Base-by-base conservation (phyloP, 2,888 invertebrate species). In the Cristatella mucedo region DNA sequence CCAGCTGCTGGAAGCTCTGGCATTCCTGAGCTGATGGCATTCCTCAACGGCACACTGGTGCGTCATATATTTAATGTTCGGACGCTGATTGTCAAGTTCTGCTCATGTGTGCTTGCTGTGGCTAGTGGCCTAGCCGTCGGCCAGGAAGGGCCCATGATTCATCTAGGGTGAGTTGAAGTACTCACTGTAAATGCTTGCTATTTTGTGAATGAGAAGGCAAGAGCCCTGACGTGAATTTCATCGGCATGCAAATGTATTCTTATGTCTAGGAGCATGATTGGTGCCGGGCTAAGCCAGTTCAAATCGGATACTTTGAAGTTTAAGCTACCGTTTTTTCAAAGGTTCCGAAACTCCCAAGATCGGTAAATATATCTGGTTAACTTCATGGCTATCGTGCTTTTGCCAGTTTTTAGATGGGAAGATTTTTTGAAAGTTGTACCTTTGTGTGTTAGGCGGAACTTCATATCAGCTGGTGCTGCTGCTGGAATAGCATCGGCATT, bases 81-180 rank as follows among this genome's bases (percentile, higher is more conserved):
- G 47, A 65, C 64, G 0, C 46, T 65, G 45, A 46, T 54, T 5
- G 60, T 60, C 31, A 66, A 66, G 51, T 62, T 64, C 40, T 42
- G 63, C 16, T 64, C 66, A 2, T 56, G 56, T 42, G 47, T 51
- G 22, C 54, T 59, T 21, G 64, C 65, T 16, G 66, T 68, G 18
- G 57, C 65, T 2, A 59, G 63, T 48, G 66, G 67, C 3, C 53
- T 68, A 47, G 67, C 68, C 11, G 64, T 66, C 3, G 68, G 68
- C 16, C 67, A 65, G 21, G 67, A 67, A 49, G 68, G 67, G 13
- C 68, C 67, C 13, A 66, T 68, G 66, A 61, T 67, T 38, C 67
- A 67, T 47, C 51, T 67, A 45, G 68, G 68, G 61, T 63, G 43
- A 43, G 52, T 33, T 33, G 34, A 32, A 32, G 15, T 9, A 9